These are phyloP conservation scores for Metallyticus violacea DNA, from an alignment of 2,888 invertebrate species.

Conservation along the genomic window DNA sequence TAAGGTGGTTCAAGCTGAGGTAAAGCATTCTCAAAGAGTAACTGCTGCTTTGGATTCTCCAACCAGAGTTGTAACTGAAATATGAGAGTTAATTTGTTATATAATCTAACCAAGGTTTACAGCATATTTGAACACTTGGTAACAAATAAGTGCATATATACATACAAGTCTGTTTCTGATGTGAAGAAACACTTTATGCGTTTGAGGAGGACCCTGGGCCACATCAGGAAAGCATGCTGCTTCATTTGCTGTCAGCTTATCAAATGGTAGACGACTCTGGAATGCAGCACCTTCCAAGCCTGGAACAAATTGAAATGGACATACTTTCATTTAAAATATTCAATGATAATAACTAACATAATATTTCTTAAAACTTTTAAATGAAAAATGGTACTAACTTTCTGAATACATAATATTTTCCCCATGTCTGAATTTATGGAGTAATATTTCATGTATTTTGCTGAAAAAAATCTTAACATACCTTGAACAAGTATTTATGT, in stretches of 20 bases:
- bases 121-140: neutral
- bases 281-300: constrained; percentile 89
- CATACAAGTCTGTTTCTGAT: constrained; percentile 80
- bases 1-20: constrained; percentile 84
- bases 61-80: constrained; percentile 85
- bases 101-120: neutral
- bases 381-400: too few species aligned
- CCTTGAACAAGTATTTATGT: too few species aligned
- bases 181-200: constrained; percentile 85
- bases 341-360: too few species aligned
- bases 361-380: too few species aligned
- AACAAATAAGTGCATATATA: neutral
- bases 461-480: too few species aligned
- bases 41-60: constrained; percentile 89
- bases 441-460: too few species aligned
- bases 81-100: neutral
- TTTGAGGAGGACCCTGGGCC: constrained; percentile 74
- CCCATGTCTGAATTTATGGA: too few species aligned
- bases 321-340: neutral
- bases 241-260: constrained; percentile 91
- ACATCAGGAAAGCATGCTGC: constrained; percentile 92
- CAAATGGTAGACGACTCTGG: constrained; percentile 89
- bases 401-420: too few species aligned
- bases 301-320: constrained; percentile 39
- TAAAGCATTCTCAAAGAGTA: constrained; percentile 77